Base-by-base conservation (phyloP, 2,797 vertebrate species). In the Hybognathus amarus region DNA sequence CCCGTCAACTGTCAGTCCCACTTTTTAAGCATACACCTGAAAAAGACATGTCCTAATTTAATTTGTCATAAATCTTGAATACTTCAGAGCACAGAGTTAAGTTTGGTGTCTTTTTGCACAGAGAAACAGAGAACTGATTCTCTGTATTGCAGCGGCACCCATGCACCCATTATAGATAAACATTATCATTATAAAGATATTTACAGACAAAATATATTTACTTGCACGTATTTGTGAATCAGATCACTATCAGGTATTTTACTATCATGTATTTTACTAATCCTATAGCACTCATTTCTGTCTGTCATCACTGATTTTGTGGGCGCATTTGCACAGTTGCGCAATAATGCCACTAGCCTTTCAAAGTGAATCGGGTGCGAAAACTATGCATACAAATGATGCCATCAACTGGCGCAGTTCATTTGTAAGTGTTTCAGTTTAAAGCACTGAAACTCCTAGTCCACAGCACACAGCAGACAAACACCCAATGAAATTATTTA, bases 401-500 rank as follows among this genome's bases (percentile, higher is more conserved):
- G 7, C n/a, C 36, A n/a, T 74, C 50, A 54, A 54, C 50, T 54
- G 73, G 15, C 4, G 0, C 22, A 76, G 52, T 59, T 59, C 1
- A 24, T 59, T 59, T 13, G 8, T n/a, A 40, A 59, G 4, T 54
- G 24, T 33, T 27, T 59, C 66, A 42, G 36, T 61, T 45, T 61
- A 71, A 70, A 61, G 38, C 52, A 56, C 54, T 70, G n/a, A 63
- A 73, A 80, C 54, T 42, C 9, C 45, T 52, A 50, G 17, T 45
- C 50, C 71, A 71, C 56, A 59, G 27, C 33, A 74, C 64, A 81
- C 52, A 42, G 71, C 42, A 70, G 63, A 75, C 63, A 69, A 79
- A 84, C 45, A 63, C n/a, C 52, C 2, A 24, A 67, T 88, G 22
- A 85, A 87, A 84, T 17, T 86, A 86, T 86, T 83, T 86, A 85